Evolutionary conservation across 1,140 invertebrate species (phyloP).

Genomic region (Tetraneura akinire): DNA sequence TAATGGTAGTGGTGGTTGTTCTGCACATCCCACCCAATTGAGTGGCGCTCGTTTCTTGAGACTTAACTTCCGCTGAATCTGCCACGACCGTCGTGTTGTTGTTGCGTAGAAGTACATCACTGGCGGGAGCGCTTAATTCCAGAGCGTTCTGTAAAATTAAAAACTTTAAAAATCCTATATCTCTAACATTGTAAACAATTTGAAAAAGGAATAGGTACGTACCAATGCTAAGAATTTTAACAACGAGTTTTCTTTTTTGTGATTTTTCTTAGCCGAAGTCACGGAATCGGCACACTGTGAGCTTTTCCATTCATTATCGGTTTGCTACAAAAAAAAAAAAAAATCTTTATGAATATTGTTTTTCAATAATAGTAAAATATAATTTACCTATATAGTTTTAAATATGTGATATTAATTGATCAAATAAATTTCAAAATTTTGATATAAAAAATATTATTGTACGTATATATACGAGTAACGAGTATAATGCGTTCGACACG

Average conservation of each 20-base stretch:
- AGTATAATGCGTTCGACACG: background rate
- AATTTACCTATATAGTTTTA: background rate
- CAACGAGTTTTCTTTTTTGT: constrained; percentile 62
- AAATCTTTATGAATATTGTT: background rate
- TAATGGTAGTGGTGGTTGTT: background rate
- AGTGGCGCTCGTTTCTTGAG: background rate
- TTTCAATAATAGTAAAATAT: too few relatives aligned
- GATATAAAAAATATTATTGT: too few relatives aligned
- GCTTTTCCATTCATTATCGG: constrained; percentile 40
- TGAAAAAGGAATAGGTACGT: constrained; percentile 58
- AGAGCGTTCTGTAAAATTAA: constrained; percentile 80
- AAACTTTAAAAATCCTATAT: background rate
- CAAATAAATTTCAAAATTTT: too few relatives aligned
- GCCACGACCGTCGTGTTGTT: background rate
- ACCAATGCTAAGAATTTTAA: constrained; percentile 69
- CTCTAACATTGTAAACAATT: too few relatives aligned
- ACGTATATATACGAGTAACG: too few relatives aligned
- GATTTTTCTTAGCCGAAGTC: constrained; percentile 52
- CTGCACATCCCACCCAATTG: background rate
- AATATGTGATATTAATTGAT: too few relatives aligned
- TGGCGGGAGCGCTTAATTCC: constrained; percentile 87
- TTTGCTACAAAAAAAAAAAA: constrained; percentile 39
- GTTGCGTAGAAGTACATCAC: constrained; percentile 73
- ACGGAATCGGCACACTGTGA: constrained; percentile 21
- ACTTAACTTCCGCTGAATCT: background rate